These are phyloP conservation scores for Chinchilla lanigera DNA, from an alignment of 2,113 vertebrate genomes.

Conservation along the genomic window DNA sequence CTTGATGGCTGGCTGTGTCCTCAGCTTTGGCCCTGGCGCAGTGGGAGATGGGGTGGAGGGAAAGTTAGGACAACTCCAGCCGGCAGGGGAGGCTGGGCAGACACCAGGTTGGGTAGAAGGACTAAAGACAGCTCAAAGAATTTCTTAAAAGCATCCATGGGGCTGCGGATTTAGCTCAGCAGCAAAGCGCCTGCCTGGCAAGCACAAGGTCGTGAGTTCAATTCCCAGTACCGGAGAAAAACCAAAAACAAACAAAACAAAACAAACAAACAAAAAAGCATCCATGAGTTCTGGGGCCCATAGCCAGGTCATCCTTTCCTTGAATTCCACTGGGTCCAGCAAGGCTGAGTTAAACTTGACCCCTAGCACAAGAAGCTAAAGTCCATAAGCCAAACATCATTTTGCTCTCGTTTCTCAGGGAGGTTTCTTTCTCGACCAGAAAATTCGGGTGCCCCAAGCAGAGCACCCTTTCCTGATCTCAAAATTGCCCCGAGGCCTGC, in stretches of 20 bases:
- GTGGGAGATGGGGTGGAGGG: background rate
- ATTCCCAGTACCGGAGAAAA: no score
- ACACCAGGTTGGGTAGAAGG: background rate
- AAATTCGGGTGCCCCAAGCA: background rate
- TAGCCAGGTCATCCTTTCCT: background rate
- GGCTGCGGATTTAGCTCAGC: no score
- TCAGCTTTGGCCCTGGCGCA: background rate
- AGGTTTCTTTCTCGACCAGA: background rate
- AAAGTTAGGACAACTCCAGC: background rate
- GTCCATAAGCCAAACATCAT: background rate
- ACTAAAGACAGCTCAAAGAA: no score
- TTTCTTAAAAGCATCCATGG: background rate
- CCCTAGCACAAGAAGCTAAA: background rate
- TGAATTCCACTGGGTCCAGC: background rate
- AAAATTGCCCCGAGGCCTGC: background rate
- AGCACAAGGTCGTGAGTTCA: no score
- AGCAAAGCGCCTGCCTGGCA: no score
- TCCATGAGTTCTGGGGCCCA: background rate
- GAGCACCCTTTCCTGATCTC: background rate
- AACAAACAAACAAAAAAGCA: no score
- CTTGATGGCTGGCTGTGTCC: background rate
- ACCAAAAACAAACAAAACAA: no score
- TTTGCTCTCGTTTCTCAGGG: no score
- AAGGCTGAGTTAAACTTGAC: background rate
- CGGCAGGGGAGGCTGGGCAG: background rate